phyloP scores from a whole-genome alignment of 2,888 invertebrate species.

The Lottia gigantea region DNA sequence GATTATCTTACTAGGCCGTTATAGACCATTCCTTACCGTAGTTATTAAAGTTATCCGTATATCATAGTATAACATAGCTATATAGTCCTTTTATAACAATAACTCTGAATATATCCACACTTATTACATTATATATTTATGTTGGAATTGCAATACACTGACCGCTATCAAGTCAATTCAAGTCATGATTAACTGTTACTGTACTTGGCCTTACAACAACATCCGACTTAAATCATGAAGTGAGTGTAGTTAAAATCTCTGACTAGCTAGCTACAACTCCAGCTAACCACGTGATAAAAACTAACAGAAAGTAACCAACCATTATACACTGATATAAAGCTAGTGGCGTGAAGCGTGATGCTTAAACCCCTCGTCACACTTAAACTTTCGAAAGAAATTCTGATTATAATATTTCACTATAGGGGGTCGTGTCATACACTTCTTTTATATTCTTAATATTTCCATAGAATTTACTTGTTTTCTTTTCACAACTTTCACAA shows the following conservation, averaged over 20 bases:
- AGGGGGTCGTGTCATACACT: constrained; percentile 8
- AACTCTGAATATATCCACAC: no score
- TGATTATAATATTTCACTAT: constrained; percentile 1
- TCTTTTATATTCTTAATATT: constrained; percentile 2
- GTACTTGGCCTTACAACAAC: neutral
- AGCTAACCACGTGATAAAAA: neutral
- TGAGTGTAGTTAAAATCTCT: neutral
- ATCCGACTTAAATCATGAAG: neutral
- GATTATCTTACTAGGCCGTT: no score
- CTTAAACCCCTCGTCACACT: constrained; percentile 4
- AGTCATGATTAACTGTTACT: neutral
- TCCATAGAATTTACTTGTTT: neutral
- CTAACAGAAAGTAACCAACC: constrained; percentile 9
- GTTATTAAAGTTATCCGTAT: no score
- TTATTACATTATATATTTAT: no score
- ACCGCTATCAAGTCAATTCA: no score
- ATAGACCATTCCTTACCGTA: no score
- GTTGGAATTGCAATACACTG: no score
- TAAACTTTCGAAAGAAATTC: neutral
- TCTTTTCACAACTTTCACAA: neutral
- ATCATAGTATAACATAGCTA: no score
- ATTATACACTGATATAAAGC: neutral
- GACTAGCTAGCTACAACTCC: neutral
- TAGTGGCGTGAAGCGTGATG: constrained; percentile 4
- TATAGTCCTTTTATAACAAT: no score